Conservation (phyloP, 1,140 invertebrate genomes). For the Drosophila insularis region DNA sequence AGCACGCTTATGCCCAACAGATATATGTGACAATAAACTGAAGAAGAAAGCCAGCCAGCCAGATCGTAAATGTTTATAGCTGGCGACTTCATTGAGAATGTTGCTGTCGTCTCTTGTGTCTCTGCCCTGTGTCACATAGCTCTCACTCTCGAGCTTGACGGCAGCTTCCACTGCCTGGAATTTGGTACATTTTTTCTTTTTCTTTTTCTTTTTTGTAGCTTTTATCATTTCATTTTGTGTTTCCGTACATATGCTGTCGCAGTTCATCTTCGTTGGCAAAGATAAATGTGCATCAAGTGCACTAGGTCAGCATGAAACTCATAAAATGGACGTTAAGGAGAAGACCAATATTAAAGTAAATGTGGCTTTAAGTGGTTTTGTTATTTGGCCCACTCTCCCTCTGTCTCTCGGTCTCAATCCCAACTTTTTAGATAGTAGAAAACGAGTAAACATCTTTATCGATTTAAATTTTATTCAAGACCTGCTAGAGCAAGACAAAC, state of each 20-base stretch:
- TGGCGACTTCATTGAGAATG: slow-evolving; percentile 40
- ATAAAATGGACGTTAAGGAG: slow-evolving; percentile 40
- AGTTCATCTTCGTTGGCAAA: slow-evolving; percentile 52
- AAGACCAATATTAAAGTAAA: slow-evolving; percentile 25
- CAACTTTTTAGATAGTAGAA: neutral
- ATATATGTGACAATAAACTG: slow-evolving; percentile 52
- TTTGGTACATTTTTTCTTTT: slow-evolving; percentile 15
- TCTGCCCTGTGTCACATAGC: neutral
- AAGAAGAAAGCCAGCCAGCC: slow-evolving; percentile 38
- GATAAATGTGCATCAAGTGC: slow-evolving; percentile 56
- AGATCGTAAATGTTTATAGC: slow-evolving; percentile 69
- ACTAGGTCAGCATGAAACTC: slow-evolving; percentile 45
- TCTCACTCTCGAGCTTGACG: slow-evolving; percentile 15
- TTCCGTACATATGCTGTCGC: slow-evolving; percentile 12
- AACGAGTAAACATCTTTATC: slow-evolving; percentile 29
- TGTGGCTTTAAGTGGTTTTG: slow-evolving; percentile 31
- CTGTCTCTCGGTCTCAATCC: neutral
- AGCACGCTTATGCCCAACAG: slow-evolving; percentile 46
- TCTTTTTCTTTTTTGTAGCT: neutral
- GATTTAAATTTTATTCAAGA: neutral
- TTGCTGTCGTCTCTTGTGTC: slow-evolving; percentile 9
- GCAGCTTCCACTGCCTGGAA: slow-evolving; percentile 18
- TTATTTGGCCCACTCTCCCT: neutral
- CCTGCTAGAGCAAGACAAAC: slow-evolving; percentile 34
- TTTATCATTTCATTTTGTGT: slow-evolving; percentile 1